Evolutionary conservation across 2,797 vertebrate genomes (phyloP).

Genomic region (Phaenicophaeus curvirostris): DNA sequence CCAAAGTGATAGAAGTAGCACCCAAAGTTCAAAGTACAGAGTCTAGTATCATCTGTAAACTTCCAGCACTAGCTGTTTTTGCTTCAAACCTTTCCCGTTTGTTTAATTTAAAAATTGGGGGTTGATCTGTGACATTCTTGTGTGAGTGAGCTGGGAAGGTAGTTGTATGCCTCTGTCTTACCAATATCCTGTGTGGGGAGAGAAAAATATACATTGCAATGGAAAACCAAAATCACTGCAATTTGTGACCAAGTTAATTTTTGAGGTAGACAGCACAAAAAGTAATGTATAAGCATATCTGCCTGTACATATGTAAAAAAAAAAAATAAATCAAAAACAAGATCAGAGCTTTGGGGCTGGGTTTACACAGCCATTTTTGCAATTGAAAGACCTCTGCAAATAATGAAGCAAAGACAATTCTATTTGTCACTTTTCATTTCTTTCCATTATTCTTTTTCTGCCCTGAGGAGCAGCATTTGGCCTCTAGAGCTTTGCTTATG

Average conservation of each 20-base stretch:
- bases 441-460: neutral
- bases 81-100: neutral
- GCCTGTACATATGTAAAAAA: neutral
- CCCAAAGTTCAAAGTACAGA: neutral
- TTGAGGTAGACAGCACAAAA: neutral
- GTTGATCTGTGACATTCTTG: neutral
- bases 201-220: neutral
- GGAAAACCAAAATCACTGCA: neutral
- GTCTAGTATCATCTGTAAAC: neutral
- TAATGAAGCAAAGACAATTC: neutral
- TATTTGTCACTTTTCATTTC: neutral
- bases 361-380: neutral
- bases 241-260: neutral
- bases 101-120: constrained; percentile 3
- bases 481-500: neutral
- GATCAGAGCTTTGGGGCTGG: neutral
- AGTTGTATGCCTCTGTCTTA: neutral
- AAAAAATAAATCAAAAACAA: no score
- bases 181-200: constrained; percentile 34
- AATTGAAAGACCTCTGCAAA: neutral
- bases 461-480: neutral
- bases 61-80: neutral
- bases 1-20: constrained; percentile 39
- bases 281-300: neutral
- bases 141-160: neutral